Percentiles rank a stretch among this genome's conserved stretches.
Evolutionary conservation across 2,797 vertebrate genomes (phyloP).

Genomic region (Intellagama lesueurii): DNA sequence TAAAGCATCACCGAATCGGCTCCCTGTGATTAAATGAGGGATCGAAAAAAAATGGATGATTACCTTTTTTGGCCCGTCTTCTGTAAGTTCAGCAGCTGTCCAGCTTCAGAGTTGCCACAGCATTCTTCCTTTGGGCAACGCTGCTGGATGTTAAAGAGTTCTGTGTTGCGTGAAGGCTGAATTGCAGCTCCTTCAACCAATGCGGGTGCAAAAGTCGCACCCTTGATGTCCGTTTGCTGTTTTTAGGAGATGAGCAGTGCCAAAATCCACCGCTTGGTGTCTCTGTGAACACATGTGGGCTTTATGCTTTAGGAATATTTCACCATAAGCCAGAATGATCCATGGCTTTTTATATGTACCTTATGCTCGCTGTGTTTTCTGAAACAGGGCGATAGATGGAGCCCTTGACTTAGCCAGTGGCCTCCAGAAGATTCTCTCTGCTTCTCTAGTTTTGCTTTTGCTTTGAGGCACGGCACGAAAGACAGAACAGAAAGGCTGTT

Average conservation of each 20-base stretch:
- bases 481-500: too few relatives aligned
- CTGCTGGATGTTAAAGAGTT: background rate
- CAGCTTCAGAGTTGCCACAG: background rate
- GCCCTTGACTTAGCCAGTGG: background rate
- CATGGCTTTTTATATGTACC: too few relatives aligned
- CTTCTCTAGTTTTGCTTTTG: background rate
- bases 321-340: too few relatives aligned
- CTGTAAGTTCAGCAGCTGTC: too few relatives aligned
- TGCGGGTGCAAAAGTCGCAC: background rate
- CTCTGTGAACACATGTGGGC: background rate
- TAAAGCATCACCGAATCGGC: background rate
- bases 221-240: background rate
- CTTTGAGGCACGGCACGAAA: background rate
- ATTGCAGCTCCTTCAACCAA: background rate
- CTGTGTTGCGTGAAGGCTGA: too few relatives aligned
- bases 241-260: background rate
- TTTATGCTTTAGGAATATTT: background rate
- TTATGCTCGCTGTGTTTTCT: background rate
- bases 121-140: background rate
- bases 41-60: background rate
- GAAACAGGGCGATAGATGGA: constrained; percentile 10
- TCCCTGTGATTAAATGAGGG: too few relatives aligned
- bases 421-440: too few relatives aligned
- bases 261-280: background rate
- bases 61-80: background rate